Percentiles rank a stretch among this genome's conserved stretches.
Evolutionary conservation across 2,888 invertebrate species (phyloP).

Genomic region (Orthonevra nobilis): DNA sequence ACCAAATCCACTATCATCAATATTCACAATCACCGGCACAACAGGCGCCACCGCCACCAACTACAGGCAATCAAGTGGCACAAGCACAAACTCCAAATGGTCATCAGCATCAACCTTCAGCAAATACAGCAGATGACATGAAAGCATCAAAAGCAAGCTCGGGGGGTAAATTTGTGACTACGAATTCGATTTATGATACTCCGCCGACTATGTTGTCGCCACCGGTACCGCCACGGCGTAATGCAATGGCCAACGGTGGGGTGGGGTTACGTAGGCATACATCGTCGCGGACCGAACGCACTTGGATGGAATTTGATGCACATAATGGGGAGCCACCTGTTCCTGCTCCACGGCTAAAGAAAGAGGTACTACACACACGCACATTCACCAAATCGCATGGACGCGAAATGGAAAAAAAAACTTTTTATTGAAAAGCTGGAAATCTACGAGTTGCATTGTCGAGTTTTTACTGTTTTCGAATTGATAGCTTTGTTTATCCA

Average conservation of each 20-base stretch:
- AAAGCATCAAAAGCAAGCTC: conserved; percentile 7
- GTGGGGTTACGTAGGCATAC: conserved; percentile 73
- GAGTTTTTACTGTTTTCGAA: conserved; percentile 42
- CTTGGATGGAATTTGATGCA: conserved; percentile 73
- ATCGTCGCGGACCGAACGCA: conserved; percentile 76
- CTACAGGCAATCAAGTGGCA: conserved; percentile 71
- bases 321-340: conserved; percentile 74
- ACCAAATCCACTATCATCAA: conserved; percentile 57
- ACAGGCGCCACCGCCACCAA: conserved; percentile 72
- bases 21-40: conserved; percentile 60
- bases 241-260: conserved; percentile 70
- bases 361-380: conserved; percentile 76
- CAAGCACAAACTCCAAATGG: conserved; percentile 54
- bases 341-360: conserved; percentile 78
- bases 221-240: conserved; percentile 77
- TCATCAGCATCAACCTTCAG: conserved; percentile 40
- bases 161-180: conserved; percentile 71
- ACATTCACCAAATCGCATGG: conserved; percentile 65
- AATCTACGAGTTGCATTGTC: conserved; percentile 56
- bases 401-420: conserved; percentile 55
- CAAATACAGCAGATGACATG: conserved; percentile 1
- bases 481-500: background rate
- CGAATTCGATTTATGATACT: conserved; percentile 77
- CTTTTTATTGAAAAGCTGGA: conserved; percentile 27
- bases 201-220: conserved; percentile 79